A percentile compares a stretch with the other conserved stretches of the same genome.
phyloP scores from a whole-genome alignment of 2,888 invertebrate genomes.

The Drosophila nigricruria region DNA sequence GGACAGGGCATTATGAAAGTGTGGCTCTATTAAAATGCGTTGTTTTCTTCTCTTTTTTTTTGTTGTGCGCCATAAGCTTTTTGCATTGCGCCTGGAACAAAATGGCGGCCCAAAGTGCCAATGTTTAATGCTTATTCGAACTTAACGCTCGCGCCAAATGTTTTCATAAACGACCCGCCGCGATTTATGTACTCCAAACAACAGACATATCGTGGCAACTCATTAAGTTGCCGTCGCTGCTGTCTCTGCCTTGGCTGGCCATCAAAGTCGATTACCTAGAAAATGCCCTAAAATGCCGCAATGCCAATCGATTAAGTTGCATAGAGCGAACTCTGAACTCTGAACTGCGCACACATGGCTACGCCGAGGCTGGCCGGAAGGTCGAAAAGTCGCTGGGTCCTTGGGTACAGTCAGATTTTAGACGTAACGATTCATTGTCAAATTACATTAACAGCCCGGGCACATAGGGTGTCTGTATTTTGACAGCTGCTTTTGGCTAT shows the following conservation, averaged over 20 bases:
- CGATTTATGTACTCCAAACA: constrained; percentile 59
- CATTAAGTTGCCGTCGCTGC: constrained; percentile 62
- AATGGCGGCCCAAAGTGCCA: constrained; percentile 48
- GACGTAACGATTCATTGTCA: constrained; percentile 71
- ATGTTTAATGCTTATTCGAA: constrained; percentile 60
- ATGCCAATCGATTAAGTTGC: constrained; percentile 77
- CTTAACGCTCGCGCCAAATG: constrained; percentile 56
- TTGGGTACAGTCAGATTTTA: constrained; percentile 26
- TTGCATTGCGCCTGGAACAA: constrained; percentile 41
- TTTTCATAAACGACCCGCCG: constrained; percentile 64
- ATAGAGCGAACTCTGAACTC: constrained; percentile 22
- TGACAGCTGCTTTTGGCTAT: constrained; percentile 76
- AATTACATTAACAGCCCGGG: constrained; percentile 73
- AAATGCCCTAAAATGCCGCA: constrained; percentile 67
- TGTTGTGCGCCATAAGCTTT: constrained; percentile 57
- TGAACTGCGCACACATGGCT: constrained; percentile 3
- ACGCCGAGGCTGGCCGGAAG: not conserved
- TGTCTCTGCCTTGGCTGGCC: constrained; percentile 44
- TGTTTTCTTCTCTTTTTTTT: constrained; percentile 32
- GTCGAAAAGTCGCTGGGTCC: constrained; percentile 8
- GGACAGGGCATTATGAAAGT: constrained; percentile 36
- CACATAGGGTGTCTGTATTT: constrained; percentile 63
- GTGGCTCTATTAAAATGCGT: constrained; percentile 57
- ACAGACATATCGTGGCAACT: constrained; percentile 35
- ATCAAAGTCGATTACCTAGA: constrained; percentile 80